Conservation (phyloP, 2,113 vertebrate genomes). For the Plecturocebus donacophilus region DNA sequence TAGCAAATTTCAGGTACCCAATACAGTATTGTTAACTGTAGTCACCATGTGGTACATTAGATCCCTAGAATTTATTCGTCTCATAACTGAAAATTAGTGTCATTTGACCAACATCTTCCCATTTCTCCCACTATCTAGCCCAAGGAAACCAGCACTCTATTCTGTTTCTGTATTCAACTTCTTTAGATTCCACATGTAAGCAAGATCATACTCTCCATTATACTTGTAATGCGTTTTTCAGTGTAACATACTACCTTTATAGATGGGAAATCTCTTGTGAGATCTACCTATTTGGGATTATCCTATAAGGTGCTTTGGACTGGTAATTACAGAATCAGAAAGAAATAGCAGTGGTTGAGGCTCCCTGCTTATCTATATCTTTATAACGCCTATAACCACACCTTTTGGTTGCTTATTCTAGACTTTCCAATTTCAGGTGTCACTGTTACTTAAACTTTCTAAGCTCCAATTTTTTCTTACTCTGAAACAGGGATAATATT, state of each 20-base stretch:
- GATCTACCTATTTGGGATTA: neutral
- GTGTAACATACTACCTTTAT: neutral
- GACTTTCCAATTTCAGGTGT: conserved; percentile 15
- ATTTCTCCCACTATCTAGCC: neutral
- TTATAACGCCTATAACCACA: neutral
- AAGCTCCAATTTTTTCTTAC: neutral
- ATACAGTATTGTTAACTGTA: neutral
- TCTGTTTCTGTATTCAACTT: neutral
- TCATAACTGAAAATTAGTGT: neutral
- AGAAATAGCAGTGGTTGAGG: neutral
- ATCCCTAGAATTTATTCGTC: neutral
- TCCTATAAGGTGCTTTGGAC: neutral
- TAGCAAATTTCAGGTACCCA: neutral
- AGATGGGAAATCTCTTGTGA: neutral
- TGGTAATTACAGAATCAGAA: neutral
- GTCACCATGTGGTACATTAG: neutral
- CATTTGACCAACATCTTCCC: neutral
- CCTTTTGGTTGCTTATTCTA: neutral
- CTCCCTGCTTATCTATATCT: neutral
- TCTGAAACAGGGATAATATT: neutral
- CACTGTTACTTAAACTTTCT: neutral
- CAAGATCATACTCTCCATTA: neutral
- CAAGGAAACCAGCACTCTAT: neutral
- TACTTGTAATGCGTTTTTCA: neutral
- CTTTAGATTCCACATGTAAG: neutral